phyloP scores from a whole-genome alignment of 2,888 invertebrate species.

The Julus scandinavius region DNA sequence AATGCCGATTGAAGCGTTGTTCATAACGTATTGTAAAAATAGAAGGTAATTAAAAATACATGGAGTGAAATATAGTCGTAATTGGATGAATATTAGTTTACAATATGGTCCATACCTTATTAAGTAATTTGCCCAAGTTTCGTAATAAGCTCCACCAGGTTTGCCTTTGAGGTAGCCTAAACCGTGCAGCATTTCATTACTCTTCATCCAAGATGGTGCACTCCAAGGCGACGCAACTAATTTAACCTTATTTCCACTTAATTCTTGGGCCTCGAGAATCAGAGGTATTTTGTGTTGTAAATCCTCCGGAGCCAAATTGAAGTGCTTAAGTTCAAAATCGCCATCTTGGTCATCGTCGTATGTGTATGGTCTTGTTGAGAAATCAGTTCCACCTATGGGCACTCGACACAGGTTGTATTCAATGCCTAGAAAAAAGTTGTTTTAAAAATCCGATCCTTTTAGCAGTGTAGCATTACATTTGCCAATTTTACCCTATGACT shows the following conservation, averaged over 20 bases:
- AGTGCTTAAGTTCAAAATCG: constrained; percentile 62
- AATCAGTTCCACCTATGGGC: constrained; percentile 87
- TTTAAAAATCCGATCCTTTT: too few relatives aligned
- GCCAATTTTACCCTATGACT: too few relatives aligned
- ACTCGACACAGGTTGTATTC: constrained; percentile 83
- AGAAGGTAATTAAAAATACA: too few relatives aligned
- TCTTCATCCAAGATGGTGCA: constrained; percentile 72
- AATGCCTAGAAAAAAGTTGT: constrained; percentile 70
- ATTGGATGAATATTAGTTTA: too few relatives aligned
- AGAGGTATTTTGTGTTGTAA: constrained; percentile 63
- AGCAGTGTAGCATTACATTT: too few relatives aligned
- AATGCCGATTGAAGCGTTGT: too few relatives aligned
- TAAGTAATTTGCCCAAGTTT: constrained; percentile 84
- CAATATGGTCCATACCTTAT: too few relatives aligned
- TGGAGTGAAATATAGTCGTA: too few relatives aligned
- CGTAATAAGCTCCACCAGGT: constrained; percentile 71
- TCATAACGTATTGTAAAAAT: too few relatives aligned
- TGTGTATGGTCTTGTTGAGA: too few relatives aligned
- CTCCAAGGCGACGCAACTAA: constrained; percentile 71
- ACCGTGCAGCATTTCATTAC: constrained; percentile 66
- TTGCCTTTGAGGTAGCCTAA: constrained; percentile 66
- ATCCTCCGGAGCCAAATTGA: constrained; percentile 55
- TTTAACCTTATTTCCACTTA: constrained; percentile 61
- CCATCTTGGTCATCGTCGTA: constrained; percentile 71
- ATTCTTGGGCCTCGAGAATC: constrained; percentile 62